A percentile compares a stretch with the other conserved stretches of the same genome.
Evolutionary conservation across 53 echinoderm and acorn worm genomes (phyloP).

Genomic region (Crossaster papposus): DNA sequence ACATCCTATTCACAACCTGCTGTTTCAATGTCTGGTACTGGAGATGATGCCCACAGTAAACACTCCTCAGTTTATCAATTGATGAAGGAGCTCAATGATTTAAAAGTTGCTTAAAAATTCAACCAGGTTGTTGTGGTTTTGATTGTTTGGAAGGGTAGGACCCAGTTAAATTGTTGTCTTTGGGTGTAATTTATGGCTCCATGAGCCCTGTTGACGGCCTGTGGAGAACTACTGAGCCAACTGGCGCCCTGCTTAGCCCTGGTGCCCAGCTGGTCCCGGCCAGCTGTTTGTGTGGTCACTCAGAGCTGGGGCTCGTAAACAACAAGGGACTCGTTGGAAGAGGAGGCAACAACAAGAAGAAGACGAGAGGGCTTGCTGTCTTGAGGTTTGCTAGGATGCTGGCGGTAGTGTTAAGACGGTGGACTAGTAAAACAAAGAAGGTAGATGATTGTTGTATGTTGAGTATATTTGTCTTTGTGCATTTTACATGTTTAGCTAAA

Average conservation of each 20-base stretch:
- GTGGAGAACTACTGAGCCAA: conserved; percentile 26
- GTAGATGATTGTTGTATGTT: not conserved
- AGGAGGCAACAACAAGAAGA: conserved; percentile 4
- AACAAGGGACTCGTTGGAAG: conserved; percentile 9
- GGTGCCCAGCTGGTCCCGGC: conserved; percentile 43
- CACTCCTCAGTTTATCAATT: not conserved
- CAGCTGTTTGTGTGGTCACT: conserved; percentile 61
- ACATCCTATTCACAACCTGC: not conserved
- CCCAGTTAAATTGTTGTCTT: not conserved
- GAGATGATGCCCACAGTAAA: not conserved
- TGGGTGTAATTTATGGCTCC: conserved; percentile 10
- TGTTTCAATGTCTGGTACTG: not conserved
- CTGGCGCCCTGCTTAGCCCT: conserved; percentile 6
- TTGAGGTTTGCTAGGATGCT: conserved; percentile 44
- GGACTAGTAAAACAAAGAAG: conserved; percentile 60
- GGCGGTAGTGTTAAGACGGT: conserved; percentile 47
- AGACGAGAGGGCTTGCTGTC: conserved; percentile 15
- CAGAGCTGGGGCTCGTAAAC: conserved; percentile 16
- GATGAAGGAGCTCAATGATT: not conserved
- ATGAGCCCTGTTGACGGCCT: conserved; percentile 49
- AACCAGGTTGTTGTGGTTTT: not conserved
- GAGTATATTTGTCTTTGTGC: not conserved
- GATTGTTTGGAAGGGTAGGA: not conserved
- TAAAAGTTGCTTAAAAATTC: not conserved
- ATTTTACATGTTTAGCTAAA: not conserved